These are phyloP conservation scores for Andrena cerasifolii DNA, from an alignment of 1,140 invertebrate species.

Conservation along the genomic window DNA sequence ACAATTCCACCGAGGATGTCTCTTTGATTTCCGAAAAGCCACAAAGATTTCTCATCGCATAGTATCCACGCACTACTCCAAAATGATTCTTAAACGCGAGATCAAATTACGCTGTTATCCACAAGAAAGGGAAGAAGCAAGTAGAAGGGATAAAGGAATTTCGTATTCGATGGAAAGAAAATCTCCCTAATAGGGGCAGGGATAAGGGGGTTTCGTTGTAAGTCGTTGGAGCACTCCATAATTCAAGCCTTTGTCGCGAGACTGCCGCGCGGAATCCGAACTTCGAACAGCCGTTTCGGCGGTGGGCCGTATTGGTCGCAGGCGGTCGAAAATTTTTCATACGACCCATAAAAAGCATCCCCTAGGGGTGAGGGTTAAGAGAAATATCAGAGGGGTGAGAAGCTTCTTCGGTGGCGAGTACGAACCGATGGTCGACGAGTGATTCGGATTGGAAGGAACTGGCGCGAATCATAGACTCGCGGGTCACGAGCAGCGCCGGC, in stretches of 20 bases:
- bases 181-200: not conserved
- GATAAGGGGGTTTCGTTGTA: constrained; percentile 7
- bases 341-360: constrained; percentile 46
- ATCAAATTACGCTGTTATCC: not conserved
- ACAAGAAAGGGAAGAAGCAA: not conserved
- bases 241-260: constrained; percentile 38
- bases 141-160: too few species aligned
- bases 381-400: constrained; percentile 51
- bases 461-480: constrained; percentile 51
- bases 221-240: constrained; percentile 24
- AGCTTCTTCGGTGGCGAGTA: constrained; percentile 43
- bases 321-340: constrained; percentile 62
- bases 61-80: not conserved
- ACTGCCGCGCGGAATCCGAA: constrained; percentile 25
- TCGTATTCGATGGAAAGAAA: not conserved
- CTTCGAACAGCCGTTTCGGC: constrained; percentile 31
- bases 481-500: constrained; percentile 50
- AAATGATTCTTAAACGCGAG: not conserved
- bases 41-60: too few species aligned
- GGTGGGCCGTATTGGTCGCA: constrained; percentile 18
- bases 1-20: too few species aligned
- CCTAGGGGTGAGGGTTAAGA: constrained; percentile 55
- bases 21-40: too few species aligned
- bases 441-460: constrained; percentile 56
- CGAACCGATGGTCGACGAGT: constrained; percentile 12